These are phyloP conservation scores for Edolisoma coerulescens DNA, from an alignment of 2,113 vertebrate genomes.

Conservation along the genomic window DNA sequence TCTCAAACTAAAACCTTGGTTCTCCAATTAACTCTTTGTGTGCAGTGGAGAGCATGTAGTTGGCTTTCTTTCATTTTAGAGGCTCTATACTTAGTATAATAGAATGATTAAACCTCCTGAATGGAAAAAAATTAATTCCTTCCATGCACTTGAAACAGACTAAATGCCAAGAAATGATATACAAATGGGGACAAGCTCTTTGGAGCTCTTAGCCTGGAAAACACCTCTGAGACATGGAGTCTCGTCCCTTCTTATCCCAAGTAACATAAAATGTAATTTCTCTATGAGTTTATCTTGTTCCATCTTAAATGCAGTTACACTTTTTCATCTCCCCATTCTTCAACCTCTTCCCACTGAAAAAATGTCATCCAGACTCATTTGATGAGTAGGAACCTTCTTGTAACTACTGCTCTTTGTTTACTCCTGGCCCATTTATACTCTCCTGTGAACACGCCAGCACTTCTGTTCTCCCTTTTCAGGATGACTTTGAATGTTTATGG, in stretches of 20 bases:
- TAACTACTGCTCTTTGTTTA: neutral
- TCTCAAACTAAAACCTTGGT: neutral
- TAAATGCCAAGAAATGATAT: neutral
- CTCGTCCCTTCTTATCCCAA: neutral
- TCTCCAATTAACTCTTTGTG: neutral
- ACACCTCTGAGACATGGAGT: neutral
- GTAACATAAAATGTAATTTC: neutral
- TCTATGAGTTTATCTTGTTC: neutral
- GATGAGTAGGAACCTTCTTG: neutral
- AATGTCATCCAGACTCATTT: neutral
- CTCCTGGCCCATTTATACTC: neutral
- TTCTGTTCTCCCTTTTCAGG: neutral
- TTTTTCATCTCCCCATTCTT: neutral
- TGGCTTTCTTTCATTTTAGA: neutral
- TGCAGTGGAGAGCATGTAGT: neutral
- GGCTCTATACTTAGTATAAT: neutral
- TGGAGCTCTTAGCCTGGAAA: neutral
- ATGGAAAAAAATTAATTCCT: neutral
- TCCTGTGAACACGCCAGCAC: fast-evolving
- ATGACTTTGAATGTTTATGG: neutral
- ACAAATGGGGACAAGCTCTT: neutral
- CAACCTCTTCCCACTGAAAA: neutral
- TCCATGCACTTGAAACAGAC: neutral
- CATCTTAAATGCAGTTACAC: neutral
- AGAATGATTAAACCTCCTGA: neutral